These are phyloP conservation scores for Aegotheles bennettii DNA, from an alignment of 2,113 vertebrate species.

Conservation along the genomic window DNA sequence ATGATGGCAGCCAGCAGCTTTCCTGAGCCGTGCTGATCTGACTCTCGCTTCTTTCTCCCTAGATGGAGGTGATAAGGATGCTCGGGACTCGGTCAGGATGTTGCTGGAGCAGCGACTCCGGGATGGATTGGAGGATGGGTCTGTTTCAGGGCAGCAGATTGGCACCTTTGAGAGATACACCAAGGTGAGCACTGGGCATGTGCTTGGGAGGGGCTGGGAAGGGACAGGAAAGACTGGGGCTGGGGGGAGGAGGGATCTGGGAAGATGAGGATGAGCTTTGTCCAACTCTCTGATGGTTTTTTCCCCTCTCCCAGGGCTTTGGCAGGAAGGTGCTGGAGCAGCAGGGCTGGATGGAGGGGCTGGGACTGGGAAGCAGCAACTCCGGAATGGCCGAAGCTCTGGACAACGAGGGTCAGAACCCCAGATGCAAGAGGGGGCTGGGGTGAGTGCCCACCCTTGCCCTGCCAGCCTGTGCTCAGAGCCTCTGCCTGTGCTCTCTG, in stretches of 20 bases:
- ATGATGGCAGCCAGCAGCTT: background rate
- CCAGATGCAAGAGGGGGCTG: constrained; percentile 91
- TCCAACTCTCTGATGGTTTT: background rate
- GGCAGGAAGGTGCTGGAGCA: constrained; percentile 92
- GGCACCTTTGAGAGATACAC: constrained; percentile 91
- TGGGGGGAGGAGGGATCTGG: background rate
- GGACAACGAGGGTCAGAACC: constrained; percentile 89
- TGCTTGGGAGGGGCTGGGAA: background rate
- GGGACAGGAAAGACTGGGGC: background rate
- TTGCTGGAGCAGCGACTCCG: constrained; percentile 83
- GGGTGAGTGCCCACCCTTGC: constrained; percentile 75
- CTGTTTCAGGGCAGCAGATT: constrained; percentile 68
- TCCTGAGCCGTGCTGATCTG: background rate
- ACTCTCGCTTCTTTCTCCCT: background rate
- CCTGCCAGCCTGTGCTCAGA: background rate
- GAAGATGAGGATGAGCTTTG: background rate
- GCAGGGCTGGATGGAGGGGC: constrained; percentile 93
- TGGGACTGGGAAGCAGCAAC: constrained; percentile 84
- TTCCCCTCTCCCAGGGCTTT: constrained; percentile 77
- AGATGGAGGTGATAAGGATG: constrained; percentile 94
- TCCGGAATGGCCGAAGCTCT: constrained; percentile 85
- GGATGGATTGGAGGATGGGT: constrained; percentile 76
- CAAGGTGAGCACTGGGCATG: constrained; percentile 73
- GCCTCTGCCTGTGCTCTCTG: background rate
- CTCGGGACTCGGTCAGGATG: constrained; percentile 88